phyloP scores from a whole-genome alignment of 2,888 invertebrate species.

The Cephus runcator region DNA sequence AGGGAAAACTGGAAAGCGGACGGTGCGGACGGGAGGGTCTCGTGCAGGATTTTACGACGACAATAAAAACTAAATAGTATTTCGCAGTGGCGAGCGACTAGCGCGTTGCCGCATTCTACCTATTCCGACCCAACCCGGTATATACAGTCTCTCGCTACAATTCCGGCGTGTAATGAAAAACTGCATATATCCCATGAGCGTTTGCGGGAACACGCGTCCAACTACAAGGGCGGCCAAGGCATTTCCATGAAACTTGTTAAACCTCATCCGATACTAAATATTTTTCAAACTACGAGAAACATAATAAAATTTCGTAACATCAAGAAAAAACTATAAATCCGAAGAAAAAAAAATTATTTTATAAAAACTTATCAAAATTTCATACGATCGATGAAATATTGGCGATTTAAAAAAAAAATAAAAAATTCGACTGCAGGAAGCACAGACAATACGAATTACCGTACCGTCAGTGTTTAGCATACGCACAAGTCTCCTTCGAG shows the following conservation, averaged over 20 bases:
- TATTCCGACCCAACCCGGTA: neutral
- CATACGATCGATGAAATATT: neutral
- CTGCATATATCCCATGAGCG: slow-evolving; percentile 14
- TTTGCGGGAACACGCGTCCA: slow-evolving; percentile 14
- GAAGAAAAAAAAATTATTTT: slow-evolving; percentile 2
- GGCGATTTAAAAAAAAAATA: neutral
- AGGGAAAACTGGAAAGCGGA: slow-evolving; percentile 7
- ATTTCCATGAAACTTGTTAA: slow-evolving; percentile 20
- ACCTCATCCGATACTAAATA: slow-evolving; percentile 4
- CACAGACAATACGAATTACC: neutral
- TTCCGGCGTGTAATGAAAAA: slow-evolving; percentile 36
- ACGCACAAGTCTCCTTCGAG: neutral
- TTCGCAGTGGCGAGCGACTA: slow-evolving; percentile 31
- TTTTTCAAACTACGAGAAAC: neutral
- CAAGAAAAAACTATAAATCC: neutral
- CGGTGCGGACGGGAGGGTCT: slow-evolving; percentile 10
- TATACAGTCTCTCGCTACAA: slow-evolving; percentile 15
- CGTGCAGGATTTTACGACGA: slow-evolving; percentile 43
- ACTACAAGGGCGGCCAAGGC: neutral
- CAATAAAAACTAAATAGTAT: slow-evolving; percentile 50
- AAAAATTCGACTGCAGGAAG: neutral
- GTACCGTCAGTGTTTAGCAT: neutral
- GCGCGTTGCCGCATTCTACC: slow-evolving; percentile 26
- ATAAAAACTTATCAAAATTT: slow-evolving; percentile 24
- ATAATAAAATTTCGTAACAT: neutral